Conservation (phyloP, 2,797 vertebrate genomes). For the Meriones psammophilus region DNA sequence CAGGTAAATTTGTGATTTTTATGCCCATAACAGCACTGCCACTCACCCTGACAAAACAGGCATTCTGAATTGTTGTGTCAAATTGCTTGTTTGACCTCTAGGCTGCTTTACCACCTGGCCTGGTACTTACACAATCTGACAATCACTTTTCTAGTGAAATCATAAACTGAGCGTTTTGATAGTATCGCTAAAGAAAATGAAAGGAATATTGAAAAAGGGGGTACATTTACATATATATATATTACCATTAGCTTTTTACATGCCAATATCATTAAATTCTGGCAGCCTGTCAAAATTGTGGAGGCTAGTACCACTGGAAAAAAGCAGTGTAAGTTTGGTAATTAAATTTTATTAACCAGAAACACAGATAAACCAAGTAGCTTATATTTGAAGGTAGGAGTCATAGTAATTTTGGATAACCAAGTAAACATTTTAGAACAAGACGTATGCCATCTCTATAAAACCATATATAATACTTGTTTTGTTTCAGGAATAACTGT, state of each 20-base stretch:
- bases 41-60: conserved; percentile 81
- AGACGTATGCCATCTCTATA: not conserved
- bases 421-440: conserved; percentile 17
- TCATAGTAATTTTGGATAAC: not conserved
- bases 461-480: not conserved
- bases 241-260: not conserved
- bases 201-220: not conserved
- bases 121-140: conserved; percentile 52
- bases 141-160: conserved; percentile 68
- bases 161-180: conserved; percentile 10
- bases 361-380: not conserved
- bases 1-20: conserved; percentile 84
- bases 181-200: conserved; percentile 36
- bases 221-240: too few relatives aligned
- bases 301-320: not conserved
- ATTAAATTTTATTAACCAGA: conserved; percentile 21
- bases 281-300: not conserved
- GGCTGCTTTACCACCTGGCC: conserved; percentile 82
- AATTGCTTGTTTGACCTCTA: conserved; percentile 85
- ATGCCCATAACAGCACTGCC: conserved; percentile 84
- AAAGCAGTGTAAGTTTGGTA: not conserved
- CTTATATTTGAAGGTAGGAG: not conserved
- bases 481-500: conserved; percentile 2
- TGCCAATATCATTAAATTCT: conserved; percentile 60
- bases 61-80: conserved; percentile 84